Percentiles rank a stretch among this genome's conserved stretches.
Evolutionary conservation across 2,888 invertebrate species (phyloP).

Genomic region (Drosophila cognata): DNA sequence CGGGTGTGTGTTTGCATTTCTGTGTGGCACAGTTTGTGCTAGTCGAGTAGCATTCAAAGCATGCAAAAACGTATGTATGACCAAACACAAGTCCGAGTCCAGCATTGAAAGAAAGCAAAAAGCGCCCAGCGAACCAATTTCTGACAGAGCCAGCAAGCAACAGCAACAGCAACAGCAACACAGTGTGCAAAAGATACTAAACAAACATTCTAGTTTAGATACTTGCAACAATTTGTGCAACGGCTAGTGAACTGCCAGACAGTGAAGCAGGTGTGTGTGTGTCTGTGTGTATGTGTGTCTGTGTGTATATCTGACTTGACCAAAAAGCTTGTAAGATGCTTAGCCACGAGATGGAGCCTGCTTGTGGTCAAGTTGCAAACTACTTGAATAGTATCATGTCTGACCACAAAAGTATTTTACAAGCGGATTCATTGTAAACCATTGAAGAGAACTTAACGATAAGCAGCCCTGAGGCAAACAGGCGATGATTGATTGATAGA

Average conservation of each 20-base stretch:
- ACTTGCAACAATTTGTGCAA: conserved; percentile 56
- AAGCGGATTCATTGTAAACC: conserved; percentile 39
- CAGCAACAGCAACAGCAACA: conserved; percentile 9
- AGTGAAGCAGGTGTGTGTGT: conserved; percentile 37
- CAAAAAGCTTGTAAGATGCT: conserved; percentile 52
- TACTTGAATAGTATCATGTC: conserved; percentile 44
- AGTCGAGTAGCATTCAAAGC: conserved; percentile 49
- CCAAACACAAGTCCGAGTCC: conserved; percentile 55
- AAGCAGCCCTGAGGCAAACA: conserved; percentile 8
- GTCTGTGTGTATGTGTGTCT: conserved; percentile 12
- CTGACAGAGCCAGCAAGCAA: conserved; percentile 9
- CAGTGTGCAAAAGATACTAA: conserved; percentile 59
- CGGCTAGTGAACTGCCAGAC: conserved; percentile 55
- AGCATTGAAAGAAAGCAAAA: conserved; percentile 48
- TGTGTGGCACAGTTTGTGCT: conserved; percentile 27
- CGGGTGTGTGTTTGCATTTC: conserved; percentile 10
- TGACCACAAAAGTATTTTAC: conserved; percentile 45
- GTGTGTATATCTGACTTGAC: conserved; percentile 20
- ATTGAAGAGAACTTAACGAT: conserved; percentile 33
- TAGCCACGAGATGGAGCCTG: conserved; percentile 35
- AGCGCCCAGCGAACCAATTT: conserved; percentile 7
- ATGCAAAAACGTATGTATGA: conserved; percentile 56
- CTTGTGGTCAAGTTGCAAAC: conserved; percentile 56
- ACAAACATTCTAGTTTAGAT: conserved; percentile 69
- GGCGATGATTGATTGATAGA: conserved; percentile 47